Evolutionary conservation across 2,113 vertebrate species (phyloP), one percentile per base, ranked within the genome.

Genomic region (Actinemys pallida): DNA sequence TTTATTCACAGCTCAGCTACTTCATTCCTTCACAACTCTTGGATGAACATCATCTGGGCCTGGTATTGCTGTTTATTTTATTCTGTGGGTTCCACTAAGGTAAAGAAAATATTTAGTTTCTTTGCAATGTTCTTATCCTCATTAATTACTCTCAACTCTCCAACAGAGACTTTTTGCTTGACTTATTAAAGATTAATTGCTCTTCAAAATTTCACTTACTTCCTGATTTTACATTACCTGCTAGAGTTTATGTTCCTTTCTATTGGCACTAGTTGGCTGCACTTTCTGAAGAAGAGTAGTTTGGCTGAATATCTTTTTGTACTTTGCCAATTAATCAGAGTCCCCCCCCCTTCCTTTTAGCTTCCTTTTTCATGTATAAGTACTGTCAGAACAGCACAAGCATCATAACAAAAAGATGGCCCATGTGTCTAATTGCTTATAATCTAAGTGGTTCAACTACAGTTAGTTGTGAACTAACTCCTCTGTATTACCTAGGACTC

Each of bases 81-180:
- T 50, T 35, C 20, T 50, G 19, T 84, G 88, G 16, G 72, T 92
- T 95, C 57, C 82, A 92, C 13, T 0, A n/a, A 14, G 84, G 5
- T 54, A 95, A 62, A 62, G 59, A 62, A 84, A 85, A 72, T 4
- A 65, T 90, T 2, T 42, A 62, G 88, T 87, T 88, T 95, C 62
- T 14, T 79, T 90, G 35, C 42, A 81, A 72, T 83, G 25, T 85
- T 92, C 88, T 87, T 12, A 84, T 94, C 9, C 49, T 35, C 75
- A 79, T 2, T 57, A 94, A 95, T 93, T 93, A 87, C 25, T 90
- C 94, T 31, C 29, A 89, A 35, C 3, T 83, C 35, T 45, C 27
- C 4, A 87, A 95, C 1, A 88, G 49, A 94, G 90, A 0, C 3
- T 83, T 93, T 50, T 75, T 90, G 50, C 11, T 89, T 47, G 5